These are phyloP conservation scores for Hirtodrosophila alboralis DNA, from an alignment of 2,888 invertebrate genomes.

Conservation along the genomic window DNA sequence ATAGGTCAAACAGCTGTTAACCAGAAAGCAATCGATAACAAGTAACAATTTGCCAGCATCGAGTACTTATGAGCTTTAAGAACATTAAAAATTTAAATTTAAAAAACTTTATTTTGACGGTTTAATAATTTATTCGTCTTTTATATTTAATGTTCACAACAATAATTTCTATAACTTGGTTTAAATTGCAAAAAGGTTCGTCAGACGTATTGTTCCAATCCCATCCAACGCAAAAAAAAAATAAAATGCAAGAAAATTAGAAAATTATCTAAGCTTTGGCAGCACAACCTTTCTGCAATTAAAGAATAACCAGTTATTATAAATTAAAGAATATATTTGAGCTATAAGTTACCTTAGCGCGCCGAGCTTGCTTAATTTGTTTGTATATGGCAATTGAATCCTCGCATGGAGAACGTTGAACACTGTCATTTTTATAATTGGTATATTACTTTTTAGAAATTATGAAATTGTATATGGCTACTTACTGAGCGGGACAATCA, in stretches of 20 bases:
- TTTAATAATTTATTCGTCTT: background rate
- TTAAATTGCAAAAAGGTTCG: background rate
- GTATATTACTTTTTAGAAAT: background rate
- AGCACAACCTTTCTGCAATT: constrained; percentile 19
- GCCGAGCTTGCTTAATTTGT: constrained; percentile 35
- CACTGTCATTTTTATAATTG: constrained; percentile 22
- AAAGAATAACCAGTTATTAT: background rate
- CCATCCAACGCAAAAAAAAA: constrained; percentile 18
- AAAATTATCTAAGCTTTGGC: background rate
- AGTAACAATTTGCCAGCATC: constrained; percentile 1
- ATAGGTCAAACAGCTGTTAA: constrained; percentile 19
- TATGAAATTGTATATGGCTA: background rate
- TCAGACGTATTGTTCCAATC: constrained; percentile 20
- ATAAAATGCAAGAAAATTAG: constrained; percentile 6
- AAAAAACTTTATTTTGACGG: too few relatives aligned
- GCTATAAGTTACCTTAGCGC: constrained; percentile 20
- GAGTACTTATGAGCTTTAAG: constrained; percentile 1
- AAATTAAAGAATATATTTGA: too few relatives aligned
- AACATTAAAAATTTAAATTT: background rate
- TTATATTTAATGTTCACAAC: constrained; percentile 20
- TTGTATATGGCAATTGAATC: constrained; percentile 31
- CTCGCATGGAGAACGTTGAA: constrained; percentile 18
- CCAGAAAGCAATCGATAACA: constrained; percentile 13
- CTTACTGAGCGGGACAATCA: constrained; percentile 41
- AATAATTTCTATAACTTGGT: constrained; percentile 16